phyloP scores from a whole-genome alignment of 2,888 invertebrate species.

The Pedicia rivosa region DNA sequence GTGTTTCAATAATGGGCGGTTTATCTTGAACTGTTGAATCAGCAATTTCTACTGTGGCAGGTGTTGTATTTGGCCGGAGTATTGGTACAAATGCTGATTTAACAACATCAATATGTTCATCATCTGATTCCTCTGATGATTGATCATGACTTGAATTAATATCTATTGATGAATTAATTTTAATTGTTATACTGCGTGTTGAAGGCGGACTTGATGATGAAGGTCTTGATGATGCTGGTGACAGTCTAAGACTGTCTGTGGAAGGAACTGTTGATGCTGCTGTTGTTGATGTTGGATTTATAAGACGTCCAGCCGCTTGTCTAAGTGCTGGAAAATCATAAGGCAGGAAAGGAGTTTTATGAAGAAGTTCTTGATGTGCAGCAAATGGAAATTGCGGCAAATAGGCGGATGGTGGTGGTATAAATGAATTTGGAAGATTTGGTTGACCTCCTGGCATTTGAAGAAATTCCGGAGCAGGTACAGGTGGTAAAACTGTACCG shows the following conservation, averaged over 20 bases:
- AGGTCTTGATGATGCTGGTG: conserved; percentile 27
- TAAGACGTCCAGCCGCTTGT: conserved; percentile 18
- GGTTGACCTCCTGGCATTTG: conserved; percentile 16
- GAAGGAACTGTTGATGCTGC: conserved; percentile 20
- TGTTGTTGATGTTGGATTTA: conserved; percentile 11
- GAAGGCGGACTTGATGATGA: conserved; percentile 26
- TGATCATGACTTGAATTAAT: conserved; percentile 42
- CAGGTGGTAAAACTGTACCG: conserved; percentile 12
- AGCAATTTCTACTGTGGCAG: conserved; percentile 8
- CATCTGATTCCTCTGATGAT: conserved; percentile 45
- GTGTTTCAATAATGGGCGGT: conserved; percentile 37
- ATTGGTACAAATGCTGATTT: conserved; percentile 59
- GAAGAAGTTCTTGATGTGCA: conserved; percentile 33
- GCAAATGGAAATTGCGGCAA: conserved; percentile 40
- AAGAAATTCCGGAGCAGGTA: conserved; percentile 13
- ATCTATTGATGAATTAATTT: conserved; percentile 34
- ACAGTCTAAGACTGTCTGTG: conserved; percentile 23
- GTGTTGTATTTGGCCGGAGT: conserved; percentile 18
- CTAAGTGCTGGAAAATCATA: conserved; percentile 35
- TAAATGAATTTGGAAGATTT: conserved; percentile 5
- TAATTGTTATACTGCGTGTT: conserved; percentile 7
- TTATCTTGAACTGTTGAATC: conserved; percentile 7
- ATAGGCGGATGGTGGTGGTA: conserved; percentile 19
- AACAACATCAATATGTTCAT: conserved; percentile 59
- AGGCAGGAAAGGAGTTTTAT: conserved; percentile 40